Percentiles rank a stretch among this genome's conserved stretches.
These are phyloP conservation scores for Liopterus haemorrhoidalis DNA, from an alignment of 2,888 invertebrate genomes.

Conservation along the genomic window DNA sequence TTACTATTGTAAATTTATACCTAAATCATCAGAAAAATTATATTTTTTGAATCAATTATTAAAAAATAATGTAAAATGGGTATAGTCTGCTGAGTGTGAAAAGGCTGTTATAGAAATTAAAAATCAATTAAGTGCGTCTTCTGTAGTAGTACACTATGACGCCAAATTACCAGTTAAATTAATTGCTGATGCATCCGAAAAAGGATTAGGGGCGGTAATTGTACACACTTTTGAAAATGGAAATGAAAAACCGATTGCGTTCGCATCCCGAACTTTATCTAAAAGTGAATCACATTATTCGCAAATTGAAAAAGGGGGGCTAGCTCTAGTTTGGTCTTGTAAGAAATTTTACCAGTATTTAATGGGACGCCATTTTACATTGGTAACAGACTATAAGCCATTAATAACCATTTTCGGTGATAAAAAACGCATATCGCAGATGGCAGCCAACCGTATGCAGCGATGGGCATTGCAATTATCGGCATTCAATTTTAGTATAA, in stretches of 20 bases:
- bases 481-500: constrained; percentile 26
- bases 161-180: constrained; percentile 12
- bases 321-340: constrained; percentile 15
- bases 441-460: constrained; percentile 22
- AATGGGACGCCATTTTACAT: background rate
- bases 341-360: constrained; percentile 9
- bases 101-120: too few relatives aligned
- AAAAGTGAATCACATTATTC: background rate
- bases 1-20: too few relatives aligned
- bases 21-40: too few relatives aligned
- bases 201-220: background rate
- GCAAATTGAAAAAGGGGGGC: constrained; percentile 2
- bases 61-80: too few relatives aligned
- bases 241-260: constrained; percentile 11
- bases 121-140: background rate
- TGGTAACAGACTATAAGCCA: constrained; percentile 12
- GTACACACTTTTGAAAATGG: constrained; percentile 8
- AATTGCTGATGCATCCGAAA: constrained; percentile 14
- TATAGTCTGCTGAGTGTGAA: too few relatives aligned
- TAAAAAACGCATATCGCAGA: constrained; percentile 1
- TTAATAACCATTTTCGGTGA: constrained; percentile 13
- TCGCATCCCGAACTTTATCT: constrained; percentile 5
- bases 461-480: constrained; percentile 25
- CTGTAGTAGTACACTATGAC: background rate
- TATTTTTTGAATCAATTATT: too few relatives aligned